Evolutionary conservation across 1,140 invertebrate genomes (phyloP).

Genomic region (Nautilus pompilius): DNA sequence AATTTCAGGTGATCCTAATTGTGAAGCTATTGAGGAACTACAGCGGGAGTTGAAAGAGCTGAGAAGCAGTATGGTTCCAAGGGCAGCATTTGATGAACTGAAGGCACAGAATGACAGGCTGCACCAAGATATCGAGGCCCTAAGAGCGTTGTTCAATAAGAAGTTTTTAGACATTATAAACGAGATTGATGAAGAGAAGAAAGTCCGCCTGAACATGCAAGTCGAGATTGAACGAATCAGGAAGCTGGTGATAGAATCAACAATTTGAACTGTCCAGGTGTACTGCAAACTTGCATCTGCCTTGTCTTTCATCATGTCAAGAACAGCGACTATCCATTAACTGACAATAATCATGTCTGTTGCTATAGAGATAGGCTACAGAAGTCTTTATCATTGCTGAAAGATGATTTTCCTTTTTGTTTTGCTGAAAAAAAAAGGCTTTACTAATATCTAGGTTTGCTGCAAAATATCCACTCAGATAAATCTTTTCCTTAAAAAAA

Average conservation of each 20-base stretch:
- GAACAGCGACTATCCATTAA: no score
- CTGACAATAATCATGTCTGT: no score
- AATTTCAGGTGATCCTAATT: background rate
- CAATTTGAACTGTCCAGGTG: no score
- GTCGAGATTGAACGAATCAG: slow-evolving; percentile 54
- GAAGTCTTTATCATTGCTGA: no score
- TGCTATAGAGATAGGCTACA: no score
- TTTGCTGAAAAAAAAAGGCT: no score
- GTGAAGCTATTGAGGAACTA: slow-evolving; percentile 31
- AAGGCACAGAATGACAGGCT: slow-evolving; percentile 38
- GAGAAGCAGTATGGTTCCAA: slow-evolving; percentile 35
- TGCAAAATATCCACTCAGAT: no score
- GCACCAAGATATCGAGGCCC: slow-evolving; percentile 35
- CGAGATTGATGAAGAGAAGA: slow-evolving; percentile 56
- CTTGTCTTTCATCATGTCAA: no score
- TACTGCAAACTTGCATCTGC: no score
- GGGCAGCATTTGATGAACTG: slow-evolving; percentile 41
- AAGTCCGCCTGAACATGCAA: slow-evolving; percentile 49
- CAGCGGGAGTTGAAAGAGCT: slow-evolving; percentile 35
- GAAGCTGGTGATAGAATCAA: slow-evolving; percentile 43
- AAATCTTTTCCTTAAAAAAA: no score
- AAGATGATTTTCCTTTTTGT: no score
- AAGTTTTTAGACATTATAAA: slow-evolving; percentile 45
- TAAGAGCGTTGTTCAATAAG: slow-evolving; percentile 37
- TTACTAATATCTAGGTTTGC: no score